A percentile compares a stretch with the other conserved stretches of the same genome.
These are phyloP conservation scores for Diarsia mendica DNA, from an alignment of 2,888 invertebrate genomes.

Conservation along the genomic window DNA sequence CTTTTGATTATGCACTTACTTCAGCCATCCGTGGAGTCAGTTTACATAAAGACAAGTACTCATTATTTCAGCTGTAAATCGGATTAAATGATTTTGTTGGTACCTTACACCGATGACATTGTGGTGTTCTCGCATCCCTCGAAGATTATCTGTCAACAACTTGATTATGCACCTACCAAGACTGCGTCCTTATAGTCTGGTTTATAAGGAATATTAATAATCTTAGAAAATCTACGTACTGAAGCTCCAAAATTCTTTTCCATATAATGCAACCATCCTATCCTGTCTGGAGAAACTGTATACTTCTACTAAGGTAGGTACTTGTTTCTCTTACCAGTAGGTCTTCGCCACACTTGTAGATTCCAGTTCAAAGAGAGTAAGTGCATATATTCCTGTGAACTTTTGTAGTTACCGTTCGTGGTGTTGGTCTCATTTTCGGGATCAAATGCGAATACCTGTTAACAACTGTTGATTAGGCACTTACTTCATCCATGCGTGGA, in stretches of 20 bases:
- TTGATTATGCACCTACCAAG: constrained; percentile 33
- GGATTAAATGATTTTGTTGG: constrained; percentile 4
- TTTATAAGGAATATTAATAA: not conserved
- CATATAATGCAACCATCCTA: not conserved
- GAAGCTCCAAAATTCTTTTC: not conserved
- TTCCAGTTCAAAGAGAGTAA: not conserved
- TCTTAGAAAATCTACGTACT: not conserved
- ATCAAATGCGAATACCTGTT: constrained; percentile 21
- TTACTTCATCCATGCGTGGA: constrained; percentile 2
- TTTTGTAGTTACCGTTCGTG: constrained; percentile 4
- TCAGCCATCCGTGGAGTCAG: not conserved
- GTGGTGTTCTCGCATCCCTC: not conserved
- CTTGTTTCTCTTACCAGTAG: constrained; percentile 24
- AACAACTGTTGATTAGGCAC: constrained; percentile 40
- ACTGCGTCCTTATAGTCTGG: not conserved
- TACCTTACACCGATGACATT: not conserved
- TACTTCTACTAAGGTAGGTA: not conserved
- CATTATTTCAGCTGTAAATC: not conserved
- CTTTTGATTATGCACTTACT: constrained; percentile 28
- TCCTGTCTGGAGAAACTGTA: not conserved
- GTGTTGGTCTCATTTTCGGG: not conserved
- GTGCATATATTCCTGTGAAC: not conserved
- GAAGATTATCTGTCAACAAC: constrained; percentile 18
- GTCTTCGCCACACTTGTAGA: constrained; percentile 5
- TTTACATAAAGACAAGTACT: not conserved